These are phyloP conservation scores for Esox lucius DNA, from an alignment of 2,797 vertebrate species.

Conservation along the genomic window DNA sequence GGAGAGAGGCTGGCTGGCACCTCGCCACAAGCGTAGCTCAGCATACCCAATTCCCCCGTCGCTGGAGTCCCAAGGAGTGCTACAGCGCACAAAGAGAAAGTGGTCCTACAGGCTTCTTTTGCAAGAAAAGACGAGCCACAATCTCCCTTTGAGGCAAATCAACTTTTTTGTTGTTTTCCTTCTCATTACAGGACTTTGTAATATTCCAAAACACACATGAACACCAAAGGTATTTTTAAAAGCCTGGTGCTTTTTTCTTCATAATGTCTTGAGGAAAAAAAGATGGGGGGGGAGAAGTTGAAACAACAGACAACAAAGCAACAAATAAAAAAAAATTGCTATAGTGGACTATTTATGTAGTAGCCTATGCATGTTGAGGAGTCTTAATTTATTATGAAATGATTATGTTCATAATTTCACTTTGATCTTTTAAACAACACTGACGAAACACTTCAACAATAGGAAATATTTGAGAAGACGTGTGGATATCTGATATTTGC, in stretches of 20 bases:
- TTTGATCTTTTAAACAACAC: conserved; percentile 27
- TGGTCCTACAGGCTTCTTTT: conserved; percentile 73
- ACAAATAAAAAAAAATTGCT: conserved; percentile 71
- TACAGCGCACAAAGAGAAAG: conserved; percentile 73
- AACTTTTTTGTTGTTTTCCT: conserved; percentile 77
- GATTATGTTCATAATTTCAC: conserved; percentile 42
- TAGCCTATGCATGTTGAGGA: conserved; percentile 54
- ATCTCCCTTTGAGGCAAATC: conserved; percentile 73
- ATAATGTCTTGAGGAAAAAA: conserved; percentile 72
- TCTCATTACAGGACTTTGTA: conserved; percentile 82
- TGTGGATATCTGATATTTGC: conserved; percentile 12
- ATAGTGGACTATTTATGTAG: conserved; percentile 50
- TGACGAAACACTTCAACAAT: conserved; percentile 22
- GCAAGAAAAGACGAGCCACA: conserved; percentile 68
- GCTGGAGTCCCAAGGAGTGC: conserved; percentile 74
- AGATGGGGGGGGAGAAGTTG: conserved; percentile 49
- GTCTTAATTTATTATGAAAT: conserved; percentile 48
- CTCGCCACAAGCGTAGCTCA: conserved; percentile 74
- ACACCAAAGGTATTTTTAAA: conserved; percentile 79
- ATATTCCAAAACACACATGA: conserved; percentile 80
- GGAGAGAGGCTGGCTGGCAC: conserved; percentile 62
- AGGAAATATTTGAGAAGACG: conserved; percentile 25
- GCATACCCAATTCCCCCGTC: conserved; percentile 73
- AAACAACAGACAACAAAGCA: conserved; percentile 73
- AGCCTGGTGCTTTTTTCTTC: conserved; percentile 58